Conservation (phyloP, 1,140 invertebrate species). For the Temnothorax nylanderi region DNA sequence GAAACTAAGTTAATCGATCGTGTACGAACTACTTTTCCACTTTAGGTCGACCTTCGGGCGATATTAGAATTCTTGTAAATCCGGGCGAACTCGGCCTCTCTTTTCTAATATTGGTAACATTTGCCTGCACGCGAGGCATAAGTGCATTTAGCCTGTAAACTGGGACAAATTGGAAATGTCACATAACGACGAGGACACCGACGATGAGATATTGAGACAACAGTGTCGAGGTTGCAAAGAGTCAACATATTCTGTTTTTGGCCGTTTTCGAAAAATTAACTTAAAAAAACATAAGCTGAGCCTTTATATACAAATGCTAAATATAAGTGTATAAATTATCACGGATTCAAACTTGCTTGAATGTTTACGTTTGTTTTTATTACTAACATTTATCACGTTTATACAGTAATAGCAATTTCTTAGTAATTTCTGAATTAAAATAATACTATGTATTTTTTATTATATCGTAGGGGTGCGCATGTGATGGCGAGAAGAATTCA, state of each 20-base stretch:
- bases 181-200: constrained; percentile 43
- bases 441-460: neutral
- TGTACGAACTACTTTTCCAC: constrained; percentile 66
- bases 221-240: constrained; percentile 38
- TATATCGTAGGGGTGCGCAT: neutral
- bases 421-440: neutral
- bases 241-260: constrained; percentile 25
- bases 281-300: neutral
- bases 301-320: neutral
- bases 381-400: neutral
- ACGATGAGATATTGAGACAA: constrained; percentile 46
- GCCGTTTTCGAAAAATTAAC: neutral
- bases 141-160: constrained; percentile 54
- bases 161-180: constrained; percentile 61
- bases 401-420: too few species aligned
- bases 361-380: neutral
- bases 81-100: constrained; percentile 53
- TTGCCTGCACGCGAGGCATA: constrained; percentile 57
- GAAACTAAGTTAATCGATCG: constrained; percentile 65
- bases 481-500: neutral
- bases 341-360: neutral
- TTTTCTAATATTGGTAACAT: constrained; percentile 63
- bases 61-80: constrained; percentile 72
- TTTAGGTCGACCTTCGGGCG: constrained; percentile 68
- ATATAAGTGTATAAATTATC: neutral